phyloP scores from a whole-genome alignment of 2,888 invertebrate genomes.

The Litoditis marina region DNA sequence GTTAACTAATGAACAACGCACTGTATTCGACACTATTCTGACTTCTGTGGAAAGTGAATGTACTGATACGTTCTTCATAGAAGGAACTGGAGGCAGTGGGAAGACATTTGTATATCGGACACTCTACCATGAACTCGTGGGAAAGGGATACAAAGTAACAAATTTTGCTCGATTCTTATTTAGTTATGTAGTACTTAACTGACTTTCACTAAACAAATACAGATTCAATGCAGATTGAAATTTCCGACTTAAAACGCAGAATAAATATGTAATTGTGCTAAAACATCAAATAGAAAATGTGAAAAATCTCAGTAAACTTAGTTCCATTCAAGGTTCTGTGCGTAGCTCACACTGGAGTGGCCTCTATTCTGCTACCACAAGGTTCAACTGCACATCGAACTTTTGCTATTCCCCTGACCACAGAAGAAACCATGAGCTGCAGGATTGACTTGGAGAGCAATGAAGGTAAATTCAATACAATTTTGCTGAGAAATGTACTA shows the following conservation, averaged over 20 bases:
- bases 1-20: too few species aligned
- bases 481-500: too few species aligned
- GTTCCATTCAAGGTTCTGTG: background rate
- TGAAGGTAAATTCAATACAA: too few species aligned
- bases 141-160: background rate
- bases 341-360: conserved; percentile 18
- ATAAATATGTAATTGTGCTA: too few species aligned
- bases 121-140: conserved; percentile 2
- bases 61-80: conserved; percentile 1
- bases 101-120: conserved; percentile 14
- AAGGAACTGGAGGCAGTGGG: conserved; percentile 18
- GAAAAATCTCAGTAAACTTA: background rate
- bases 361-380: background rate
- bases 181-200: too few species aligned
- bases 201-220: too few species aligned
- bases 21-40: too few species aligned
- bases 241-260: too few species aligned
- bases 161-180: too few species aligned
- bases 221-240: too few species aligned
- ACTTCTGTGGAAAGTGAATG: too few species aligned
- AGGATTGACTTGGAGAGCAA: background rate
- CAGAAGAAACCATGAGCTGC: background rate
- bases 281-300: too few species aligned
- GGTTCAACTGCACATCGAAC: conserved; percentile 9
- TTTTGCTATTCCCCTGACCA: conserved; percentile 7